These are phyloP conservation scores for Limonius californicus DNA, from an alignment of 1,140 invertebrate genomes.

Conservation along the genomic window DNA sequence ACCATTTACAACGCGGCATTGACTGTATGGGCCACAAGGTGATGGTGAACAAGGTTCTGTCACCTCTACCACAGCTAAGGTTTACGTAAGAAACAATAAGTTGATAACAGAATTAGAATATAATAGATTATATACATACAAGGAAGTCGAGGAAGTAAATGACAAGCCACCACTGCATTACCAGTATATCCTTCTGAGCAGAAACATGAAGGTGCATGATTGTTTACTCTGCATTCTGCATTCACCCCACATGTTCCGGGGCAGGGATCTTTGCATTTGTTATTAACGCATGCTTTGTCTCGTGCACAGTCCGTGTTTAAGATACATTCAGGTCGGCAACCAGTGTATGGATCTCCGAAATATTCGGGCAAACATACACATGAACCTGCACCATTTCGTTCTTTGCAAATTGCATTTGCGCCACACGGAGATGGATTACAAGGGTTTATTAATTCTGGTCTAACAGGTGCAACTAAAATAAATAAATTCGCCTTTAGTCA, in stretches of 20 bases:
- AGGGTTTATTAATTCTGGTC: conserved; percentile 57
- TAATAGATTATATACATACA: conserved; percentile 48
- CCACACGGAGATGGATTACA: conserved; percentile 81
- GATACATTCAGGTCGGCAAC: conserved; percentile 80
- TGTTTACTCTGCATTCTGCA: conserved; percentile 70
- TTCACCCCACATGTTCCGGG: conserved; percentile 73
- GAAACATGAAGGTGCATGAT: conserved; percentile 71
- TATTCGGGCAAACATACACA: conserved; percentile 75
- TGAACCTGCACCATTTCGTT: conserved; percentile 73
- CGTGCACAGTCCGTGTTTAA: conserved; percentile 75
- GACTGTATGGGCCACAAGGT: conserved; percentile 78
- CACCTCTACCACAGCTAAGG: conserved; percentile 28
- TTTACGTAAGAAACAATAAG: background rate
- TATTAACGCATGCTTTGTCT: conserved; percentile 71
- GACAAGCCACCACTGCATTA: conserved; percentile 63
- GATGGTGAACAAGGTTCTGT: conserved; percentile 70
- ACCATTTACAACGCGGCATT: conserved; percentile 67
- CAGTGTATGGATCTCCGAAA: conserved; percentile 79
- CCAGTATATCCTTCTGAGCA: conserved; percentile 73
- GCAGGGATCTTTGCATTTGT: conserved; percentile 79
- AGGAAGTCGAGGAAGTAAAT: conserved; percentile 47
- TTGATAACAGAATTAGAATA: conserved; percentile 11
- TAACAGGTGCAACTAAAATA: conserved; percentile 45
- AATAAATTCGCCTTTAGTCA: conserved; percentile 13
- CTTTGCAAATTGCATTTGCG: conserved; percentile 75